Conservation (phyloP, 1,140 invertebrate species). For the Chymomyza costata region DNA sequence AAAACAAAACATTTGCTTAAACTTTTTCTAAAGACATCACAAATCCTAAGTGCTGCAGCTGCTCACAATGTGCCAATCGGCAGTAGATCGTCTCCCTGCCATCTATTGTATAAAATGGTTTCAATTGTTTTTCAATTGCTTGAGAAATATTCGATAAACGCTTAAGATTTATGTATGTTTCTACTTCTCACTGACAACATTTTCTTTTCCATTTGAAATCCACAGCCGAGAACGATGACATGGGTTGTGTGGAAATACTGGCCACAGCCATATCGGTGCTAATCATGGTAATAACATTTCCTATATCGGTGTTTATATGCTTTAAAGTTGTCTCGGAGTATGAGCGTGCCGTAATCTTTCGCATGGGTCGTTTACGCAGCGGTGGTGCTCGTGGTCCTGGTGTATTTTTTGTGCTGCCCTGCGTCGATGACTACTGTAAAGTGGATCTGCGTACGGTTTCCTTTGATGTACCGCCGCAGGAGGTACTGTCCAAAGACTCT, state of each 20-base stretch:
- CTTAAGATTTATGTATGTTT: not conserved
- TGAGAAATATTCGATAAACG: conserved; percentile 23
- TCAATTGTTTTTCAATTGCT: conserved; percentile 43
- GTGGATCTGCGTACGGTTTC: conserved; percentile 87
- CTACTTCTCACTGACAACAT: not conserved
- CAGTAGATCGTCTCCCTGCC: no score
- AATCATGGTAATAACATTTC: conserved; percentile 87
- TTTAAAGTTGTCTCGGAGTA: conserved; percentile 88
- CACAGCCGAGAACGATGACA: conserved; percentile 78
- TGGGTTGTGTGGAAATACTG: conserved; percentile 85
- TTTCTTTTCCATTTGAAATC: conserved; percentile 1
- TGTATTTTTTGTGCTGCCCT: conserved; percentile 92
- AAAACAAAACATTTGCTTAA: no score
- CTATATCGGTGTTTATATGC: conserved; percentile 89
- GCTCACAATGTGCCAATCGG: no score
- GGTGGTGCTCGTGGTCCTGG: conserved; percentile 81
- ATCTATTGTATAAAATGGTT: no score
- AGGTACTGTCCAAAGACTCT: conserved; percentile 92
- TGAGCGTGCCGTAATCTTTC: conserved; percentile 92
- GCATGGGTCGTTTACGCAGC: conserved; percentile 85
- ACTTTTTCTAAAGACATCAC: no score
- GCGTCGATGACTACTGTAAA: conserved; percentile 92
- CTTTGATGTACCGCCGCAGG: conserved; percentile 79
- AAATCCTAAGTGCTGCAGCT: no score
- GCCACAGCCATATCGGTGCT: conserved; percentile 87